Conservation (phyloP, 2,797 vertebrate genomes). For the Helicolenus hilgendorfi region DNA sequence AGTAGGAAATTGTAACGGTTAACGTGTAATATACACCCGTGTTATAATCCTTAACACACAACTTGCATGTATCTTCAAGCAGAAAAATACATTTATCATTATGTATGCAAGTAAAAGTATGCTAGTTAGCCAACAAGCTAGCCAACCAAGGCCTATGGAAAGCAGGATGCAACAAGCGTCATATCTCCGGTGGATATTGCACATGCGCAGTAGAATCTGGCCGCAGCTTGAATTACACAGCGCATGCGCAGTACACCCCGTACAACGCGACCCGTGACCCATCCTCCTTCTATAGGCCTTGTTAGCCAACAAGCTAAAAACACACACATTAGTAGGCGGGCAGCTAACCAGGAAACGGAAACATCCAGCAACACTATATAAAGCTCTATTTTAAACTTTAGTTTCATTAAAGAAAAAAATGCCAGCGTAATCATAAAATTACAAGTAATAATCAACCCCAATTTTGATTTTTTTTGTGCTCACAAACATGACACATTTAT, state of each 20-base stretch:
- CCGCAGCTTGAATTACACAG: rapidly evolving
- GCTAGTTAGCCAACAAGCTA: conserved; percentile 57
- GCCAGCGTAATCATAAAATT: background rate
- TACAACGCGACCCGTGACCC: too few relatives aligned
- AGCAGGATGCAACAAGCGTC: too few relatives aligned
- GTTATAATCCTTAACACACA: rapidly evolving
- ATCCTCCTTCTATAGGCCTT: too few relatives aligned
- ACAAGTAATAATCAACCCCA: background rate
- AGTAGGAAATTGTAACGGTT: background rate
- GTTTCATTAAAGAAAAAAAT: conserved; percentile 45
- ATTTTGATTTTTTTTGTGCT: background rate
- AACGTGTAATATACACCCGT: background rate
- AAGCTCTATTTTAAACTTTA: conserved; percentile 47
- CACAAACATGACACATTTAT: conserved; percentile 25
- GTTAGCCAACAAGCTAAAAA: conserved; percentile 87
- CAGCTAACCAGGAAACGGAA: conserved; percentile 92
- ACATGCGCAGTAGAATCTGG: too few relatives aligned
- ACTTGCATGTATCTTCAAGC: rapidly evolving
- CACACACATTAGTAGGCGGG: conserved; percentile 89
- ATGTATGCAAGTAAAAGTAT: background rate
- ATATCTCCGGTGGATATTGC: too few relatives aligned
- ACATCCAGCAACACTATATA: conserved; percentile 73
- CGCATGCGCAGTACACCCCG: too few relatives aligned
- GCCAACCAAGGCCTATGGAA: too few relatives aligned
- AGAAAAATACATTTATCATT: background rate